Percentiles rank a stretch among this genome's conserved stretches.
These are phyloP conservation scores for Slavum lentiscoides DNA, from an alignment of 2,888 invertebrate genomes.

Conservation along the genomic window DNA sequence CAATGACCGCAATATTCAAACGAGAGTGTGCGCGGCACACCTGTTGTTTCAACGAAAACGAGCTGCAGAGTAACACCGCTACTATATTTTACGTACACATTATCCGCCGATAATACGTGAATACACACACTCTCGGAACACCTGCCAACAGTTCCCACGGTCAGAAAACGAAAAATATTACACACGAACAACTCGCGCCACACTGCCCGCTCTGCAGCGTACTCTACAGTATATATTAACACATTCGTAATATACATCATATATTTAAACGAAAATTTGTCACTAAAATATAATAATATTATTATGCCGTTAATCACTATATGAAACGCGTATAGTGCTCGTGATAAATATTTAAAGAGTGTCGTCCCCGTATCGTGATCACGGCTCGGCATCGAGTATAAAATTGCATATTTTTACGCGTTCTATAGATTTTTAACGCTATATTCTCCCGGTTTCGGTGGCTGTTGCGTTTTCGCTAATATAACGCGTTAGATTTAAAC, in stretches of 20 bases:
- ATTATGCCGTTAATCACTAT: no score
- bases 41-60: constrained; percentile 27
- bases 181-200: background rate
- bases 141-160: constrained; percentile 43
- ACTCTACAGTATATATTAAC: background rate
- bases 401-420: no score
- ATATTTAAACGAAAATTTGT: background rate
- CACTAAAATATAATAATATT: no score
- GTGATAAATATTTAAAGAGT: no score
- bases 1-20: background rate
- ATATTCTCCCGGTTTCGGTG: no score
- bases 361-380: no score
- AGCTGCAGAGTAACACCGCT: background rate
- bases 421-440: no score
- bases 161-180: constrained; percentile 18
- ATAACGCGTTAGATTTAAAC: no score
- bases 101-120: no score
- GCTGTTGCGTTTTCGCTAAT: no score
- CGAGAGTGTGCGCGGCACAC: background rate
- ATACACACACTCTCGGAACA: background rate
- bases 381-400: no score
- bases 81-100: background rate
- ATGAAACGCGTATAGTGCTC: no score
- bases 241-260: background rate
- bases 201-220: background rate